phyloP scores from a whole-genome alignment of 1,140 invertebrate species.

The Charaxes varanes region DNA sequence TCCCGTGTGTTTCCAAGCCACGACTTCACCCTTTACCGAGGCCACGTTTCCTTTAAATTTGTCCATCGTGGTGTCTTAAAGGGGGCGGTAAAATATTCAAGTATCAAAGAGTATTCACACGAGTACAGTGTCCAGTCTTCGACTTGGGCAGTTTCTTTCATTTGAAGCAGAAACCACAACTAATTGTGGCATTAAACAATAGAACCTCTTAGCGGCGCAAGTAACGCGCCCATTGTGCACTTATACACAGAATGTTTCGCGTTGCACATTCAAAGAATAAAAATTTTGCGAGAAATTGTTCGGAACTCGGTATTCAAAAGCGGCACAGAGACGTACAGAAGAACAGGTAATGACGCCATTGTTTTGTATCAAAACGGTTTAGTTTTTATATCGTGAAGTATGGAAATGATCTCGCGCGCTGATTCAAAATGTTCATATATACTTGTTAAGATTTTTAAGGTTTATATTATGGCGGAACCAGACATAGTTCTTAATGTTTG shows the following conservation, averaged over 20 bases:
- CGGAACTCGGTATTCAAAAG: slow-evolving; percentile 29
- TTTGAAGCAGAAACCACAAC: slow-evolving; percentile 52
- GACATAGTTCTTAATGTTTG: too few relatives aligned
- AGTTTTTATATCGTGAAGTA: too few relatives aligned
- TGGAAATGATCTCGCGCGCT: too few relatives aligned
- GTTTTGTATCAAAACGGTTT: slow-evolving; percentile 18
- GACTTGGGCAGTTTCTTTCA: slow-evolving; percentile 69
- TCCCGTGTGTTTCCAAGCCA: too few relatives aligned
- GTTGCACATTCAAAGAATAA: slow-evolving; percentile 45
- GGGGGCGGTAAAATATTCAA: slow-evolving; percentile 9
- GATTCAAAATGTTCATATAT: too few relatives aligned
- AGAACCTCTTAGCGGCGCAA: slow-evolving; percentile 65
- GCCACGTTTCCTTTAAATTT: too few relatives aligned
- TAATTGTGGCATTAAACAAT: slow-evolving; percentile 72
- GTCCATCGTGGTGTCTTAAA: too few relatives aligned
- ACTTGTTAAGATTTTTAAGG: too few relatives aligned
- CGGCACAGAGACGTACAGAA: slow-evolving; percentile 18
- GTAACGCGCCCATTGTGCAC: slow-evolving; percentile 52
- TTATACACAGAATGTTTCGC: slow-evolving; percentile 38
- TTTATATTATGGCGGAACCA: too few relatives aligned
- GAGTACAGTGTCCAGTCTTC: slow-evolving; percentile 28
- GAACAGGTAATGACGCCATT: slow-evolving; percentile 26
- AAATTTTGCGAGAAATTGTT: slow-evolving; percentile 47
- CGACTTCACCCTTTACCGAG: too few relatives aligned
- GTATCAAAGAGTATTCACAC: slow-evolving; percentile 28